Evolutionary conservation across 2,888 invertebrate species (phyloP).

Genomic region (Scrobipalpa costella): DNA sequence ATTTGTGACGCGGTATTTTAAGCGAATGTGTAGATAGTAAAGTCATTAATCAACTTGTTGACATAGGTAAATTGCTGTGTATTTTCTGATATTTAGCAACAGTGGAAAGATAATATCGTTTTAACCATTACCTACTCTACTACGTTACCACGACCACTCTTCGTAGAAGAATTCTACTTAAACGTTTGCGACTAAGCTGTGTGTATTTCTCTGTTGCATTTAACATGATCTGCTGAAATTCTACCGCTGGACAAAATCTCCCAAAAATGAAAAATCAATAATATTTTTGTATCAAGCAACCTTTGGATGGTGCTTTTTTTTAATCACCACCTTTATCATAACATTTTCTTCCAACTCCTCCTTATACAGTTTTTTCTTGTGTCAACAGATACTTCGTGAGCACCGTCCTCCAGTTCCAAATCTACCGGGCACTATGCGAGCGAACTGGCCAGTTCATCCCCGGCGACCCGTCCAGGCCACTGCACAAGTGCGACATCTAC

Average conservation of each 20-base stretch:
- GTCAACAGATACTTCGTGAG: slow-evolving; percentile 93
- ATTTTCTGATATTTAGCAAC: not conserved
- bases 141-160: too few species aligned
- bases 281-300: too few species aligned
- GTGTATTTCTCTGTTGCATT: too few species aligned
- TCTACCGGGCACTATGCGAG: slow-evolving; percentile 91
- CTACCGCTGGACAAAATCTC: too few species aligned
- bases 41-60: not conserved
- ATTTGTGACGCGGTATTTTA: not conserved
- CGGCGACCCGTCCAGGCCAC: slow-evolving; percentile 84
- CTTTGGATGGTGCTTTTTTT: too few species aligned
- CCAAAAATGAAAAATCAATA: too few species aligned
- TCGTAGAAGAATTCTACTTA: too few species aligned
- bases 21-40: slow-evolving; percentile 12
- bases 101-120: not conserved
- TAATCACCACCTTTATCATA: too few species aligned
- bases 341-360: not conserved
- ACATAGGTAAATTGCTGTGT: not conserved
- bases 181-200: too few species aligned
- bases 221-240: too few species aligned
- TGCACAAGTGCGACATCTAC: slow-evolving; percentile 96
- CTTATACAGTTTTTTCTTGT: slow-evolving; percentile 16
- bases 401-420: slow-evolving; percentile 95
- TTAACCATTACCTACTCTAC: too few species aligned
- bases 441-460: slow-evolving; percentile 91